Evolutionary conservation across 2,888 invertebrate species (phyloP).

Genomic region (Aphidius colemani): DNA sequence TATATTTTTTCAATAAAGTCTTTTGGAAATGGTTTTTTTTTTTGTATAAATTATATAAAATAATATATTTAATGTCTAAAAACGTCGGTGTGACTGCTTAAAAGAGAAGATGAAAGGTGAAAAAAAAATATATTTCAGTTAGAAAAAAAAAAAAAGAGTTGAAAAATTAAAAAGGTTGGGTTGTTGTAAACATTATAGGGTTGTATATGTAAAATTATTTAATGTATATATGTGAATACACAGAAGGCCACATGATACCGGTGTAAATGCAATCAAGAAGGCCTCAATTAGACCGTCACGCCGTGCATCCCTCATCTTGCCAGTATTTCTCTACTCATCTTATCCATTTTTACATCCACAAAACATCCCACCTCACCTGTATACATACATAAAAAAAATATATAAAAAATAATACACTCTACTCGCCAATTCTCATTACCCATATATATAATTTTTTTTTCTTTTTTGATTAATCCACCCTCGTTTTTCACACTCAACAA

Average conservation of each 20-base stretch:
- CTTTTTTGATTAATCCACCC: not conserved
- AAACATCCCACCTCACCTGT: constrained; percentile 4
- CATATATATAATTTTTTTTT: too few species aligned
- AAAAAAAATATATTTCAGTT: constrained; percentile 1
- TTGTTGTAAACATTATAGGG: not conserved
- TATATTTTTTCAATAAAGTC: constrained; percentile 40
- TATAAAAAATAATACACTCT: constrained; percentile 1
- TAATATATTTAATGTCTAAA: too few species aligned
- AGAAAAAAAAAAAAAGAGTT: constrained; percentile 21
- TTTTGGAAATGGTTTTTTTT: constrained; percentile 29
- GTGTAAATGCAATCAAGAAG: constrained; percentile 58
- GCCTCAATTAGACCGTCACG: constrained; percentile 58
- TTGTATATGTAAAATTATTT: not conserved
- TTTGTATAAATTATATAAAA: constrained; percentile 27
- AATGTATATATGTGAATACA: constrained; percentile 25
- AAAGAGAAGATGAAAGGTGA: constrained; percentile 3
- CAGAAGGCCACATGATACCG: constrained; percentile 36
- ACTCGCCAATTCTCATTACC: constrained; percentile 19
- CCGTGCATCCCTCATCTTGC: constrained; percentile 54
- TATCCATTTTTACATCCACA: constrained; percentile 22
- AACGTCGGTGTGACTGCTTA: constrained; percentile 20
- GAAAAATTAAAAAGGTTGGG: constrained; percentile 14
- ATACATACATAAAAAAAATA: not conserved
- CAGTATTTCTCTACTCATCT: constrained; percentile 24
- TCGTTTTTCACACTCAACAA: not conserved